Percentiles rank a stretch among this genome's conserved stretches.
phyloP scores from a whole-genome alignment of 1,140 invertebrate genomes.

The Orchesella cincta region DNA sequence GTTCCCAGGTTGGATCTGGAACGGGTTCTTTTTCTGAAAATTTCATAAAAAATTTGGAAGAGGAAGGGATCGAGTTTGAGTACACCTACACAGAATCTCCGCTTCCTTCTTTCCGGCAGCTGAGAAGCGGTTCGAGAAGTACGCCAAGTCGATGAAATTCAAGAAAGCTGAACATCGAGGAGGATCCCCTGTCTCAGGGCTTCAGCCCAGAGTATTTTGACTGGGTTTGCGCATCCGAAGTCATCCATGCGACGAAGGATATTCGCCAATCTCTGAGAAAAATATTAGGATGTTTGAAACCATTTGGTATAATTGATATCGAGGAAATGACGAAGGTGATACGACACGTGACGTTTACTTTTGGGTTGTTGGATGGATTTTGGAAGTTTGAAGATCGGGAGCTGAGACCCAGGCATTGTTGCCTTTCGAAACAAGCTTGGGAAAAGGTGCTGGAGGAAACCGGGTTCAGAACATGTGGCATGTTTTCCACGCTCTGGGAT shows the following conservation, averaged over 20 bases:
- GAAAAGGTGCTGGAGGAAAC: neutral
- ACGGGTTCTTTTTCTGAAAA: slow-evolving; percentile 21
- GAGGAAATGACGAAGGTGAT: neutral
- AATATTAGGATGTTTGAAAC: neutral
- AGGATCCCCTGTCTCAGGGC: slow-evolving; percentile 27
- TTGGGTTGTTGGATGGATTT: slow-evolving; percentile 24
- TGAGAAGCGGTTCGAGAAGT: neutral
- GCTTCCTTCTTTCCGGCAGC: slow-evolving; percentile 29
- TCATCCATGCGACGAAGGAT: slow-evolving; percentile 34
- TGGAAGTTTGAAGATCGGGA: slow-evolving; percentile 20
- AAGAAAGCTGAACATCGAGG: slow-evolving; percentile 30
- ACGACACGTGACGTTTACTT: slow-evolving; percentile 3
- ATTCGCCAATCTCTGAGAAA: slow-evolving; percentile 2
- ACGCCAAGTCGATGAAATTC: slow-evolving; percentile 25
- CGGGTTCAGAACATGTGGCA: no score
- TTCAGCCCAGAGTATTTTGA: slow-evolving; percentile 18
- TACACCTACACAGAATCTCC: slow-evolving; percentile 39
- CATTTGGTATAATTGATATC: neutral
- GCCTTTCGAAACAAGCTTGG: neutral
- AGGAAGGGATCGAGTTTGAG: neutral
- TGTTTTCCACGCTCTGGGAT: no score
- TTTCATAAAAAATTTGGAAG: neutral
- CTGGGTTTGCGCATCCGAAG: slow-evolving; percentile 28
- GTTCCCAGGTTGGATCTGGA: slow-evolving; percentile 36
- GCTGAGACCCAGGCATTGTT: neutral